Percentiles rank a stretch among this genome's conserved stretches.
Conservation (phyloP, 2,113 vertebrate species). For the Tautogolabrus adspersus region DNA sequence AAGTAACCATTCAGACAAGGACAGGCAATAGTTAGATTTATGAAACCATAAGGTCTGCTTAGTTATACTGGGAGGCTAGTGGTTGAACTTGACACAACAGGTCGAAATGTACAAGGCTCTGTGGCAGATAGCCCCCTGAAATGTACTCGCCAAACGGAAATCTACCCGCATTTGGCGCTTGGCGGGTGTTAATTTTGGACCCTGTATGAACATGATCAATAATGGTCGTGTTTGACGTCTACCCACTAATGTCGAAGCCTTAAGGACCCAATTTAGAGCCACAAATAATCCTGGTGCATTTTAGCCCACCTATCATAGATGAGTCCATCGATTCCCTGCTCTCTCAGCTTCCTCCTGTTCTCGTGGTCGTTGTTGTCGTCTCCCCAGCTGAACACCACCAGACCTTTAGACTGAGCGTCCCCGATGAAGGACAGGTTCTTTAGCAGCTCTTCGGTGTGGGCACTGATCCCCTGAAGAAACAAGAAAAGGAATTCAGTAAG, state of each 20-base stretch:
- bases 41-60: not conserved
- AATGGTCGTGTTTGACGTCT: no score
- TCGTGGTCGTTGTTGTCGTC: constrained; percentile 95
- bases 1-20: not conserved
- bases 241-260: no score
- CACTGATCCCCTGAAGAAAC: constrained; percentile 91
- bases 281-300: not conserved
- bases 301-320: constrained; percentile 93
- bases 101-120: not conserved
- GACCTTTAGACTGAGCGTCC: constrained; percentile 91
- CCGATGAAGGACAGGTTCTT: constrained; percentile 86
- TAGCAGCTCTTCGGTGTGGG: constrained; percentile 92
- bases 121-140: no score
- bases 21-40: no score
- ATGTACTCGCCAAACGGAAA: no score
- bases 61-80: rapidly evolving
- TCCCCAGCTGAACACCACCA: constrained; percentile 97
- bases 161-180: no score
- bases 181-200: no score
- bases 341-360: constrained; percentile 89
- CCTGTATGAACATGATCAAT: no score
- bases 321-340: constrained; percentile 92
- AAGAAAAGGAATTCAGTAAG: not conserved
- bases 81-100: not conserved
- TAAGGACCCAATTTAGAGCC: no score